Evolutionary conservation across 1,140 invertebrate species (phyloP).

Genomic region (Drosophila simulans): DNA sequence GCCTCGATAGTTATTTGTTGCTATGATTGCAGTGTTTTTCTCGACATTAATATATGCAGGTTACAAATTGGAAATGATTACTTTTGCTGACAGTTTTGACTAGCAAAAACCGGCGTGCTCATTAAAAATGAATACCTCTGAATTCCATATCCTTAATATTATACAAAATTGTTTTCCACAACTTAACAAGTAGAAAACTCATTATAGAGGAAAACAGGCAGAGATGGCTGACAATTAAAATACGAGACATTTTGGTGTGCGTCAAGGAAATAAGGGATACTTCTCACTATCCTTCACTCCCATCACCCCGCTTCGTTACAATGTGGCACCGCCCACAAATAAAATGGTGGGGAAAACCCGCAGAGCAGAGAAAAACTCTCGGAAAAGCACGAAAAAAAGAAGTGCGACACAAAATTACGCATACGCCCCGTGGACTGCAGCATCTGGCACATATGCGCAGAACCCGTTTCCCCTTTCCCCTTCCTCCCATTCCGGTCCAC

Average conservation of each 20-base stretch:
- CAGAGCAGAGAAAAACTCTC: slow-evolving; percentile 22
- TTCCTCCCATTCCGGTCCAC: slow-evolving; percentile 14
- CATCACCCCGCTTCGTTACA: slow-evolving; percentile 7
- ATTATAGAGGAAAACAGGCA: slow-evolving; percentile 42
- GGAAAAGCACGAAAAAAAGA: slow-evolving; percentile 20
- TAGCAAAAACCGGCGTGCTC: too few species aligned
- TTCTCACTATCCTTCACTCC: slow-evolving; percentile 20
- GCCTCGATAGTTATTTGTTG: background rate
- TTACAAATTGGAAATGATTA: slow-evolving; percentile 25
- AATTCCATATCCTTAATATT: background rate
- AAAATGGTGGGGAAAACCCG: slow-evolving; percentile 33
- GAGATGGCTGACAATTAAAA: slow-evolving; percentile 43
- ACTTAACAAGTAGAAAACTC: background rate
- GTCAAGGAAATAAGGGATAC: slow-evolving; percentile 22
- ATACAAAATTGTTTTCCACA: background rate
- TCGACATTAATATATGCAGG: slow-evolving; percentile 27
- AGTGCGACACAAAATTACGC: slow-evolving; percentile 59
- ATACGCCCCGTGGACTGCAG: slow-evolving; percentile 66
- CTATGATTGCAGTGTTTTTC: background rate
- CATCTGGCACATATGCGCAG: slow-evolving; percentile 51
- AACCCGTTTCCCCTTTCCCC: slow-evolving; percentile 2
- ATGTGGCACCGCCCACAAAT: slow-evolving; percentile 41
- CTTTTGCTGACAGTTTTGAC: background rate
- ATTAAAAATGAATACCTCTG: background rate
- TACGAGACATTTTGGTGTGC: slow-evolving; percentile 24